Base-by-base conservation (phyloP, 2,113 vertebrate species). In the Polypterus senegalus region DNA sequence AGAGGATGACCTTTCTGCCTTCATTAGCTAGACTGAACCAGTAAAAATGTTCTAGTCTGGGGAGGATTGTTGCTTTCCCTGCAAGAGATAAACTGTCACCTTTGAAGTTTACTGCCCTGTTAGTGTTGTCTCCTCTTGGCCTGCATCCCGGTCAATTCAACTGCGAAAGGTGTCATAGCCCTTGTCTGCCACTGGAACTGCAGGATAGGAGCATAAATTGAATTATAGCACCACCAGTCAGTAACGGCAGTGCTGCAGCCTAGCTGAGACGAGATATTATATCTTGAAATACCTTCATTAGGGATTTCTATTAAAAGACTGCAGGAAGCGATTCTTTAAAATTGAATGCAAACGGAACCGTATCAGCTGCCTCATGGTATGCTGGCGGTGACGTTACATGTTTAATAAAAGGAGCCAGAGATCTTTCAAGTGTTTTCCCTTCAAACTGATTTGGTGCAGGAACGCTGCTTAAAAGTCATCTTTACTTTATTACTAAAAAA, bases 221-320 rank as follows among this genome's bases (percentile, higher is more conserved):
- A 69, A 72, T 72, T 74, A 63, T 70, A 76, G 74, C 74, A 72
- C 74, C 74, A 72, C 74, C 74, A 72, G 68, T 61, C 70, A 73
- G 60, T 61, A 48, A 55, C 72, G 63, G 61, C 61, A 60, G 69
- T 45, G 58, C 66, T 72, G 70, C 72, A 74, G 60, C 61, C 70
- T 63, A 53, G 56, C 61, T 49, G 27, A 44, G 54, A 51, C 47
- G 8, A 9, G 45, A 55, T 27, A 5, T 5, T 47, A 48, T 43
- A 9, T 46, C 51, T 43, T 47, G 57, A 46, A 61, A 59, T 9
- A 47, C 48, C 8, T 55, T 27, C 57, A 61, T 57, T 47, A 53
- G 54, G 45, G 58, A 56, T 63, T 27, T 47, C 11, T 57, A 27
- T 27, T 27, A 27, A 27, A 27, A 27, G 27, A 27, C 27, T 5